Evolutionary conservation across 2,797 vertebrate genomes (phyloP).

Genomic region (Acanthiza pusilla): DNA sequence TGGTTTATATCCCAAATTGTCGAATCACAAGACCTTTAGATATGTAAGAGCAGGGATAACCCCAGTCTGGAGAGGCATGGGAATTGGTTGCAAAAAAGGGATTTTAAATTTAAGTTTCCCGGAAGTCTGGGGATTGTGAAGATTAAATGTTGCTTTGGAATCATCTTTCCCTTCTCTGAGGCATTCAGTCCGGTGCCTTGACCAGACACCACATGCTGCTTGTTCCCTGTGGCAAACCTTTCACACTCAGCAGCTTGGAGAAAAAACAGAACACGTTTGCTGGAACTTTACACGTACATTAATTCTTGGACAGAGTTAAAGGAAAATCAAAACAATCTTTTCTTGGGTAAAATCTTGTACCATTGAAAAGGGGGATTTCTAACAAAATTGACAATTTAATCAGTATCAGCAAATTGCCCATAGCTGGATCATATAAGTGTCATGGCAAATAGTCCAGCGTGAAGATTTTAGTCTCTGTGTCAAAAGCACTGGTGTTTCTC

Average conservation of each 20-base stretch:
- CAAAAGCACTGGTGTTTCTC: neutral
- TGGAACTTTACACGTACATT: neutral
- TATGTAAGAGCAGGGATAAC: neutral
- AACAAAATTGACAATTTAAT: neutral
- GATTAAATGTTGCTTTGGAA: neutral
- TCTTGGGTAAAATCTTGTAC: neutral
- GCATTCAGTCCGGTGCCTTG: neutral
- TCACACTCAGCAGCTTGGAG: neutral
- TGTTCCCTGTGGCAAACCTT: neutral
- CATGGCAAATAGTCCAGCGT: neutral
- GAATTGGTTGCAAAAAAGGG: neutral
- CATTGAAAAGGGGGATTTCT: neutral
- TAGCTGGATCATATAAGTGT: neutral
- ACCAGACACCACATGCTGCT: neutral
- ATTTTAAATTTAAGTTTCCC: constrained; percentile 12
- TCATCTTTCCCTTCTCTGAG: neutral
- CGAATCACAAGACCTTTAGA: neutral
- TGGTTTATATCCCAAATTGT: neutral
- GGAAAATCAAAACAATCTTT: neutral
- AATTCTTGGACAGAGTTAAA: neutral
- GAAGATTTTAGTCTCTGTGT: neutral
- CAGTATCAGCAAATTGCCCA: neutral
- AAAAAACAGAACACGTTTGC: neutral
- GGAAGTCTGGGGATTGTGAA: neutral
- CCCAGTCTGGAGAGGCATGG: neutral